These are phyloP conservation scores for Lerema accius DNA, from an alignment of 1,140 invertebrate species.

Conservation along the genomic window DNA sequence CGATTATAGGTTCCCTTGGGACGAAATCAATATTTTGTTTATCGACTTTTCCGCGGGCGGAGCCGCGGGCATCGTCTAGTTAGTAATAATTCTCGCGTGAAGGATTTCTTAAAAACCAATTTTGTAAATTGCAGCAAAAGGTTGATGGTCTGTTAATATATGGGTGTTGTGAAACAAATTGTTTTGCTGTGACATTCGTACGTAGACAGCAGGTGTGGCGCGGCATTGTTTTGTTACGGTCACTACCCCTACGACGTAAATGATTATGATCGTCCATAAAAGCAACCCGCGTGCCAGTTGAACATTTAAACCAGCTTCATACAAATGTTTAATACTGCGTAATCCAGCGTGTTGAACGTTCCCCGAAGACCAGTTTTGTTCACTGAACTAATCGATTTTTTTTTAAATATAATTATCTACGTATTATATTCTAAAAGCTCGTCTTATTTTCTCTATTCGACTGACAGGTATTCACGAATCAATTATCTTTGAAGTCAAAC, in stretches of 20 bases:
- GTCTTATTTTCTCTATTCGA: neutral
- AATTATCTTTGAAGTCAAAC: neutral
- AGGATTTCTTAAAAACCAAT: neutral
- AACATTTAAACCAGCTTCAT: neutral
- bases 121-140: neutral
- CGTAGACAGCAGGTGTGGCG: slow-evolving; percentile 1
- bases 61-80: too few species aligned
- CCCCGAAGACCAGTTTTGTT: neutral
- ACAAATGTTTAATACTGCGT: slow-evolving; percentile 4
- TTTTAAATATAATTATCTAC: neutral
- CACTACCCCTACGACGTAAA: slow-evolving; percentile 14
- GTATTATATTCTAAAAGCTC: neutral
- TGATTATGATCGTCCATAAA: slow-evolving; percentile 12
- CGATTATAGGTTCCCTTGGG: too few species aligned
- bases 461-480: neutral
- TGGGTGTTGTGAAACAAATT: neutral
- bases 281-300: neutral
- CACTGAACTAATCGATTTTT: neutral
- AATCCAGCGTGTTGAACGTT: neutral
- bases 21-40: too few species aligned
- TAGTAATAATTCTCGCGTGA: neutral
- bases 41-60: too few species aligned
- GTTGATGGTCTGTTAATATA: neutral
- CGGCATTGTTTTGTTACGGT: slow-evolving; percentile 8
- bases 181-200: slow-evolving; percentile 5